Percentiles rank a stretch among this genome's conserved stretches.
phyloP scores from a whole-genome alignment of 2,797 vertebrate genomes.

The Nothura maculosa region DNA sequence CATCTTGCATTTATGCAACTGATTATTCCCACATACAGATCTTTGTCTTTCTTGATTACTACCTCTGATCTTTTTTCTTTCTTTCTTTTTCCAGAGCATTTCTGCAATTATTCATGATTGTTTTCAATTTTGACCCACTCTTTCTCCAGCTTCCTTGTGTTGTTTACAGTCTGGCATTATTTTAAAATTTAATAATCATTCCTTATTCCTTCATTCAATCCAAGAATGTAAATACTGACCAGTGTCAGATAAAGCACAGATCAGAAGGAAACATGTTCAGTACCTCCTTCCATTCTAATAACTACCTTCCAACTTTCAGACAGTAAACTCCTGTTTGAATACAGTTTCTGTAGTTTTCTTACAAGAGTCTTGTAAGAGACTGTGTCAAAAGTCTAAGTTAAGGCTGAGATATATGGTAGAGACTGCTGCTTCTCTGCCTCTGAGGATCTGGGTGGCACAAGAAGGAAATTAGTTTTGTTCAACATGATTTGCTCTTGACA shows the following conservation, averaged over 20 bases:
- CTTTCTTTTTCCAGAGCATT: background rate
- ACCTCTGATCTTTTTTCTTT: background rate
- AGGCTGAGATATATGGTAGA: background rate
- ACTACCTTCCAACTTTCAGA: background rate
- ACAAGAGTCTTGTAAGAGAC: background rate
- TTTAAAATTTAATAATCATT: background rate
- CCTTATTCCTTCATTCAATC: background rate
- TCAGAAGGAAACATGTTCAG: background rate
- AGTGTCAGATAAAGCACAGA: background rate
- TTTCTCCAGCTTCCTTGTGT: background rate
- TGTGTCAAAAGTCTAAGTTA: background rate
- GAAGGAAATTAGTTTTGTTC: slow-evolving; percentile 20
- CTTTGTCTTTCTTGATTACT: background rate
- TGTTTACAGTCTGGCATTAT: background rate
- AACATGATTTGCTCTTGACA: slow-evolving; percentile 17
- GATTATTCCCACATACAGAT: background rate
- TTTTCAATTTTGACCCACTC: background rate
- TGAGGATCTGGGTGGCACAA: background rate
- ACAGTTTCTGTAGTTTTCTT: background rate
- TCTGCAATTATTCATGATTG: background rate
- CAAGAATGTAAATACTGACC: background rate
- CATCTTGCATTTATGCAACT: background rate
- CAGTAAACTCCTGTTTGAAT: background rate
- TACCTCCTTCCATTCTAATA: background rate
- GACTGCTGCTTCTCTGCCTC: background rate